phyloP scores from a whole-genome alignment of 2,888 invertebrate species.

The Onchidella celtica region DNA sequence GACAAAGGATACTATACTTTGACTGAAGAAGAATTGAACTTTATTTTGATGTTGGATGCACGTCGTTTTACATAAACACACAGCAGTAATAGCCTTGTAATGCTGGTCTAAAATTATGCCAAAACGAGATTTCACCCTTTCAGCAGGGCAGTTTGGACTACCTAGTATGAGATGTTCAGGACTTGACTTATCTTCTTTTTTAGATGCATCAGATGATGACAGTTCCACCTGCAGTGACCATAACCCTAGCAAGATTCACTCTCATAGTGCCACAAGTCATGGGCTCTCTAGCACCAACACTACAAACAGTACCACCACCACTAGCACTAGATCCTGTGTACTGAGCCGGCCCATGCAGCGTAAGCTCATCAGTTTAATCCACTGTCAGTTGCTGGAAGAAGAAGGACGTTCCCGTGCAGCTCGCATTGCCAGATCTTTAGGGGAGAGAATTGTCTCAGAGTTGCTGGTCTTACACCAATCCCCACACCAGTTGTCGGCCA shows the following conservation, averaged over 20 bases:
- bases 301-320: conserved; percentile 25
- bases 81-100: too few relatives aligned
- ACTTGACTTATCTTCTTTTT: not conserved
- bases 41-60: too few relatives aligned
- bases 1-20: too few relatives aligned
- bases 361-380: conserved; percentile 94
- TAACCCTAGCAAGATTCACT: not conserved
- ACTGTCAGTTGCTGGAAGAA: conserved; percentile 94
- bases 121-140: too few relatives aligned
- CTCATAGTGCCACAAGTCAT: not conserved
- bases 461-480: conserved; percentile 97
- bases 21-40: too few relatives aligned
- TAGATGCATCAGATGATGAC: conserved; percentile 48
- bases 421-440: conserved; percentile 92
- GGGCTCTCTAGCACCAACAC: not conserved
- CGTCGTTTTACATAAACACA: too few relatives aligned
- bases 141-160: too few relatives aligned
- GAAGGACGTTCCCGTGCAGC: conserved; percentile 84
- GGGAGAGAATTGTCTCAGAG: conserved; percentile 96
- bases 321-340: conserved; percentile 49
- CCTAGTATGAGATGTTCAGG: too few relatives aligned
- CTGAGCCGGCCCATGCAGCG: conserved; percentile 96
- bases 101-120: too few relatives aligned
- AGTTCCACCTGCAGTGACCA: conserved; percentile 31
- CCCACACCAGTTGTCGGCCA: conserved; percentile 94